Conservation (phyloP, 2,888 invertebrate genomes). For the Tromatobia lineatoria region DNA sequence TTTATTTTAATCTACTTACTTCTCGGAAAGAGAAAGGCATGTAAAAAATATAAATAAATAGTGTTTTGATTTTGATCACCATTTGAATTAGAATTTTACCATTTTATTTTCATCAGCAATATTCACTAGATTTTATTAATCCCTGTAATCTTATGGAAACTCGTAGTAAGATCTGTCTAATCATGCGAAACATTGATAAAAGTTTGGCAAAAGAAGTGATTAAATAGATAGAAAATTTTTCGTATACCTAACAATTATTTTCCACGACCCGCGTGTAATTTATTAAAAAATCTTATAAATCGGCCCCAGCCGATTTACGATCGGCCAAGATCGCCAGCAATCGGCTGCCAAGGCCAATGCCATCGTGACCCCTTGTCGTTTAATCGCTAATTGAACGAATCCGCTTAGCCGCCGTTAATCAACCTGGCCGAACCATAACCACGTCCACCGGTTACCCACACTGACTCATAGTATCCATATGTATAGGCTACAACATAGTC, state of each 20-base stretch:
- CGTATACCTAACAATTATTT: neutral
- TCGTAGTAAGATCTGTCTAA: too few species aligned
- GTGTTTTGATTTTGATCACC: too few species aligned
- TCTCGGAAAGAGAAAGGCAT: too few species aligned
- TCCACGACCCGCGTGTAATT: conserved; percentile 58
- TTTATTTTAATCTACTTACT: too few species aligned
- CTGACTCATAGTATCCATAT: neutral
- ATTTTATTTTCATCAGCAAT: too few species aligned
- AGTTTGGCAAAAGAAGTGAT: too few species aligned
- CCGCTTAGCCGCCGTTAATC: conserved; percentile 70
- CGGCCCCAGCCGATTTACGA: conserved; percentile 68
- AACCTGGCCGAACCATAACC: conserved; percentile 61
- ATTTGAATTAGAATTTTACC: too few species aligned
- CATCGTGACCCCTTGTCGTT: conserved; percentile 72
- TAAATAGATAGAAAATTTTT: too few species aligned
- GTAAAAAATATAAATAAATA: too few species aligned
- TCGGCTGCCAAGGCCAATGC: conserved; percentile 51
- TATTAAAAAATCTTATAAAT: conserved; percentile 59
- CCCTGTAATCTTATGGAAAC: too few species aligned
- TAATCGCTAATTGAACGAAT: conserved; percentile 77
- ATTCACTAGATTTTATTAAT: too few species aligned
- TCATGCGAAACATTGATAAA: too few species aligned
- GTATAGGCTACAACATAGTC: conserved; percentile 11
- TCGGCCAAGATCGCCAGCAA: conserved; percentile 58
- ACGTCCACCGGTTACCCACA: neutral